Conservation (phyloP, 2,888 invertebrate species). For the Ditula angustiorana region DNA sequence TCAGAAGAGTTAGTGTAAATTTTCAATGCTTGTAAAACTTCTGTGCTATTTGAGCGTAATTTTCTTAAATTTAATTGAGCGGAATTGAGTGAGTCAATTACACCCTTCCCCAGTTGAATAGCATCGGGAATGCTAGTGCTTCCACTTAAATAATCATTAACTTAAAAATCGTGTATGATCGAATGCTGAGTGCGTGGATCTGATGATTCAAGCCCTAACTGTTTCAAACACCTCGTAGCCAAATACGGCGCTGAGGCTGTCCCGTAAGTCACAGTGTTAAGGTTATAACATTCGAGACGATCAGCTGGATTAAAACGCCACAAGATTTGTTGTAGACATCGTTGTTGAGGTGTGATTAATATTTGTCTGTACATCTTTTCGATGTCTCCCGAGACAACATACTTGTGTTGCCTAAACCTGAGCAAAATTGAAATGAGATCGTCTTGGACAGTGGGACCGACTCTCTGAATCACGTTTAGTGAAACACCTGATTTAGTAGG, state of each 20-base stretch:
- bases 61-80: constrained; percentile 30
- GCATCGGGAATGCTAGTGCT: no score
- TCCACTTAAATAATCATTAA: no score
- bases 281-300: background rate
- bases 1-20: background rate
- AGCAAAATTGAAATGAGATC: constrained; percentile 25
- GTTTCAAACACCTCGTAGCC: constrained; percentile 20
- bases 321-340: constrained; percentile 8
- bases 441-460: constrained; percentile 24
- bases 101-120: background rate
- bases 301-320: background rate
- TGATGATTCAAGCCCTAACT: background rate
- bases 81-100: constrained; percentile 10
- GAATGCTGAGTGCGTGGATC: background rate
- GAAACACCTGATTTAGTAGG: constrained; percentile 9
- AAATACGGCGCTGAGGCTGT: constrained; percentile 19
- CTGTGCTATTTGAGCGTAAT: constrained; percentile 4
- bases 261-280: no score
- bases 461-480: constrained; percentile 2
- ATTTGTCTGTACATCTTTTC: constrained; percentile 38
- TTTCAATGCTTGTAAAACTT: background rate
- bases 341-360: background rate
- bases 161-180: background rate
- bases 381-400: constrained; percentile 30
- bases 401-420: constrained; percentile 21